These are phyloP conservation scores for Bergia sp. DNA, from an alignment of 92 coral and sea anemone species.

Conservation along the genomic window DNA sequence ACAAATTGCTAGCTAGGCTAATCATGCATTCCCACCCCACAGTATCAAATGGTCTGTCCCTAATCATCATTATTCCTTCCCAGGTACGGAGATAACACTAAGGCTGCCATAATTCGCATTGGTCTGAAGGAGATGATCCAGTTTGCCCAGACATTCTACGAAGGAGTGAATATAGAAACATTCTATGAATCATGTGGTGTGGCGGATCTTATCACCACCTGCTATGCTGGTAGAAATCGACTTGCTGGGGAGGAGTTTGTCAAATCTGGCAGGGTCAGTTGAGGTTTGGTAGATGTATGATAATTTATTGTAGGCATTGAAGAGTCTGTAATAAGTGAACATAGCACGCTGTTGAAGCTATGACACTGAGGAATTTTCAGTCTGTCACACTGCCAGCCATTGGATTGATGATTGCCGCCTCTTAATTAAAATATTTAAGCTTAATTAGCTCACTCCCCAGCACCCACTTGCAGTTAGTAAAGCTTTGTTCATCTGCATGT, in stretches of 20 bases:
- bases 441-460: too few species aligned
- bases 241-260: constrained; percentile 96
- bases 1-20: neutral
- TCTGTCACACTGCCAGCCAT: too few species aligned
- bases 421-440: too few species aligned
- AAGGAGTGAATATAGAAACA: constrained; percentile 87
- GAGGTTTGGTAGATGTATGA: neutral
- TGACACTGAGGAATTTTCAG: too few species aligned
- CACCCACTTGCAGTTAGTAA: too few species aligned
- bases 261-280: constrained; percentile 74
- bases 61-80: neutral
- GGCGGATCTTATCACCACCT: constrained; percentile 96
- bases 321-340: neutral
- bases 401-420: too few species aligned
- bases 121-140: constrained; percentile 95
- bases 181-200: constrained; percentile 98
- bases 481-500: too few species aligned
- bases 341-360: too few species aligned
- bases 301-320: neutral
- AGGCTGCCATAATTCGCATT: constrained; percentile 95
- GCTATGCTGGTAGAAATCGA: constrained; percentile 98
- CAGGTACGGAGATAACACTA: constrained; percentile 92
- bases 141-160: constrained; percentile 91
- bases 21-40: neutral
- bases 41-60: too few species aligned